Percentiles rank a stretch among this genome's conserved stretches.
phyloP scores from a whole-genome alignment of 2,113 vertebrate species.

The Tylochromis polylepis region DNA sequence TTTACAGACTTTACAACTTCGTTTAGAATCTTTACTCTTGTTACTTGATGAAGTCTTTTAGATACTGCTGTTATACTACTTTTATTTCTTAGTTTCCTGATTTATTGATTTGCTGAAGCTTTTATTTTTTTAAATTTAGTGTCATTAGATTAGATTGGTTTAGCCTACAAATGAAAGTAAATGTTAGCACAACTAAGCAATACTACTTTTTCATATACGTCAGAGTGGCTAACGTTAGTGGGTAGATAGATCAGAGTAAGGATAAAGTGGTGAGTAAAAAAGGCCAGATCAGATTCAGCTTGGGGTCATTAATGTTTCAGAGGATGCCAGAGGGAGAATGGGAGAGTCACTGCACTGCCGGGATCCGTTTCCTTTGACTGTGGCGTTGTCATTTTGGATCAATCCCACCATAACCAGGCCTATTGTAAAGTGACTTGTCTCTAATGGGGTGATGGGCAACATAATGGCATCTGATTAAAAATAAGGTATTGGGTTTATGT shows the following conservation, averaged over 20 bases:
- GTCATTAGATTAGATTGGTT: background rate
- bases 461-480: background rate
- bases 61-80: background rate
- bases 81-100: background rate
- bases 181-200: background rate
- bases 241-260: background rate
- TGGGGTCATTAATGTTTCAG: constrained; percentile 76
- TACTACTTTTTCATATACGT: background rate
- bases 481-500: background rate
- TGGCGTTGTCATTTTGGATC: constrained; percentile 38
- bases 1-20: background rate
- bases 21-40: background rate
- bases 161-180: background rate
- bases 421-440: constrained; percentile 7
- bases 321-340: constrained; percentile 67
- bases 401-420: background rate
- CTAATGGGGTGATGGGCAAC: constrained; percentile 14
- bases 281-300: constrained; percentile 73
- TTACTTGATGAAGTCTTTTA: background rate
- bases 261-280: constrained; percentile 34
- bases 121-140: background rate
- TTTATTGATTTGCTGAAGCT: background rate
- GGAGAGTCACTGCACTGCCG: constrained; percentile 44
- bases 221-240: background rate
- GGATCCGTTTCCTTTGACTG: constrained; percentile 65